phyloP scores from a whole-genome alignment of 2,888 invertebrate species.

The Drosophila demipolita region DNA sequence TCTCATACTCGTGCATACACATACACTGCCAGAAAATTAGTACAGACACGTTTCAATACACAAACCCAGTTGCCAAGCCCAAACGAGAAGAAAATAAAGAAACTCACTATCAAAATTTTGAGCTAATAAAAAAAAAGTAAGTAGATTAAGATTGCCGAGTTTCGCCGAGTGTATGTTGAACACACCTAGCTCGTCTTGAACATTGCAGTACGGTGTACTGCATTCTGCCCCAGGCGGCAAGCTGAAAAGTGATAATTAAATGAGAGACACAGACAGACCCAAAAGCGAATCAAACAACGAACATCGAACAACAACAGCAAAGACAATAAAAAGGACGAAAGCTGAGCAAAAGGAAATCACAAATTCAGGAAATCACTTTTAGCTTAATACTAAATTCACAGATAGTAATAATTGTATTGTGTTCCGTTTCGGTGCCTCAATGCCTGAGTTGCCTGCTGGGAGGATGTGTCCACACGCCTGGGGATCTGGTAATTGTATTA shows the following conservation, averaged over 20 bases:
- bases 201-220: constrained; percentile 41
- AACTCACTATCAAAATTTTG: neutral
- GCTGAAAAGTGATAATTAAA: constrained; percentile 8
- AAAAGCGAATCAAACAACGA: neutral
- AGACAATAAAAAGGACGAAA: neutral
- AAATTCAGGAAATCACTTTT: constrained; percentile 62
- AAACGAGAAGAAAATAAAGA: neutral
- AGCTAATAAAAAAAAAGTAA: neutral
- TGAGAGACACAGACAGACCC: constrained; percentile 5
- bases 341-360: neutral
- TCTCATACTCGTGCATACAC: neutral
- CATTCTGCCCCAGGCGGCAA: constrained; percentile 58
- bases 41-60: neutral
- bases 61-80: neutral
- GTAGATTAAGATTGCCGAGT: neutral
- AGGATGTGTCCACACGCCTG: constrained; percentile 46
- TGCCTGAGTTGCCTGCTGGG: constrained; percentile 17
- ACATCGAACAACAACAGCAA: neutral
- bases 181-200: neutral
- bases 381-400: constrained; percentile 30
- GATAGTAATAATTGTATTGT: constrained; percentile 71
- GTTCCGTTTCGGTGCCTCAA: constrained; percentile 23
- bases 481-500: constrained; percentile 69
- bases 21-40: neutral
- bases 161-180: neutral